Base-by-base conservation (phyloP, 2,113 vertebrate species). In the Antidorcas marsupialis region DNA sequence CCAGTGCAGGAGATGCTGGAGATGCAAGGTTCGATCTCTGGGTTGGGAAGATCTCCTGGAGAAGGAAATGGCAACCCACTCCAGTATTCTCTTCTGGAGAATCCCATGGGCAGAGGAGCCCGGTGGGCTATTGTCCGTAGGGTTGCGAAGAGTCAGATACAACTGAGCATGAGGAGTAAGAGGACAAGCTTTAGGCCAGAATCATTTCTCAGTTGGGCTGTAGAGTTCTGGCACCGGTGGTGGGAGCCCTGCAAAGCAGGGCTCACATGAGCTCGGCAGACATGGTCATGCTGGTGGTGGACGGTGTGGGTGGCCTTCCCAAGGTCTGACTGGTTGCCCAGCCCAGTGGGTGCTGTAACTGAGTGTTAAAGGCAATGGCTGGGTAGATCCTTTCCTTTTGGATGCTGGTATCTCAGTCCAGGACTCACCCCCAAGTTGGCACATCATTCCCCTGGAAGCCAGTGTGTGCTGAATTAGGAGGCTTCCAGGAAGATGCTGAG, bases 401-500 rank as follows among this genome's bases (percentile, higher is more conserved):
- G 85, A 97, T 45, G 28, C 78, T 91, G 62, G 15, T 16, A 3
- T 91, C 86, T 94, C 55, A 85, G 74, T 64, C 1, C 11, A 59
- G 83, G 96, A 90, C 3, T 15, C 57, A 86, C 10, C 21, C 53
- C 39, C 47, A 89, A 84, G 9, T 28, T 52, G 7, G 59, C 94
- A 57, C 1, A 9, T 36, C 36, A 45, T 67, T 93, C 79, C 79
- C 30, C 62, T 30, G 47, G 85, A 95, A 89, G n/a, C 14, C 16
- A 8, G n/a, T 27, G 43, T 89, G 15, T 92, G 94, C 96, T 94
- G 93, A 92, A 33, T 64, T 81, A 85, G 60, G 79, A 91, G 87
- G 76, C 94, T 96, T 96, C 91, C 43, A 30, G 92, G 95, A 98
- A 97, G 96, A 93, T 91, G 91, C 83, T 79, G 87, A 94, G 83